These are phyloP conservation scores for Chionis minor DNA, from an alignment of 2,113 vertebrate genomes.

Conservation along the genomic window DNA sequence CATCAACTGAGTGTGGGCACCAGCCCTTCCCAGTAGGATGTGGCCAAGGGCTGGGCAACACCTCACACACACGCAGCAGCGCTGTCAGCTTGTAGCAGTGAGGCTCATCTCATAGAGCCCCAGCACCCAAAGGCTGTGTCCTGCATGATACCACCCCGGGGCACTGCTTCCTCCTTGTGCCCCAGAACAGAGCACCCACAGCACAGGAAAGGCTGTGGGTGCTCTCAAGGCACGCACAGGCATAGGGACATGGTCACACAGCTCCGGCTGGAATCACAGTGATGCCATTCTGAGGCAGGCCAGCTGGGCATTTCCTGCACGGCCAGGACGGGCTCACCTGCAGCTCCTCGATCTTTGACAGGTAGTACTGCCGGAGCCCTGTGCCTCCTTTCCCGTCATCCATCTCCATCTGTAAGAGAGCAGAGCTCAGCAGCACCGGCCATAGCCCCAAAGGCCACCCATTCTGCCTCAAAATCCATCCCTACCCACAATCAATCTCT, in stretches of 20 bases:
- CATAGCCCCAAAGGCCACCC: too few species aligned
- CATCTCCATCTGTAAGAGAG: slow-evolving; percentile 88
- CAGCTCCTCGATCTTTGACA: slow-evolving; percentile 97
- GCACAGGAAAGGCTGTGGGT: too few species aligned
- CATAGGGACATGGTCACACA: fast-evolving
- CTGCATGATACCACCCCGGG: neutral
- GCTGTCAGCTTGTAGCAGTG: fast-evolving
- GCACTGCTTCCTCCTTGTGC: too few species aligned
- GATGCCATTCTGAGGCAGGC: fast-evolving
- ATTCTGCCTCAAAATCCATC: fast-evolving
- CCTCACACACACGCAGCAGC: fast-evolving
- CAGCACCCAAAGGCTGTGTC: neutral
- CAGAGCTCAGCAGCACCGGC: neutral
- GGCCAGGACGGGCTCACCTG: slow-evolving; percentile 78
- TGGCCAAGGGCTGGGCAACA: too few species aligned
- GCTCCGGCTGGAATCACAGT: fast-evolving
- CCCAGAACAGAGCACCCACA: neutral
- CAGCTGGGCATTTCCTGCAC: fast-evolving
- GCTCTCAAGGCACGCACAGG: fast-evolving
- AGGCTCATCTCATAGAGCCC: fast-evolving
- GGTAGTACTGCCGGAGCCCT: slow-evolving; percentile 94
- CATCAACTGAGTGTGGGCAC: fast-evolving
- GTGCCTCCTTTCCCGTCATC: slow-evolving; percentile 92
- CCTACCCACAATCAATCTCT: fast-evolving
- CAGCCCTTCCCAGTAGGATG: neutral